These are phyloP conservation scores for Melanargia galathea DNA, from an alignment of 2,888 invertebrate genomes.

Conservation along the genomic window DNA sequence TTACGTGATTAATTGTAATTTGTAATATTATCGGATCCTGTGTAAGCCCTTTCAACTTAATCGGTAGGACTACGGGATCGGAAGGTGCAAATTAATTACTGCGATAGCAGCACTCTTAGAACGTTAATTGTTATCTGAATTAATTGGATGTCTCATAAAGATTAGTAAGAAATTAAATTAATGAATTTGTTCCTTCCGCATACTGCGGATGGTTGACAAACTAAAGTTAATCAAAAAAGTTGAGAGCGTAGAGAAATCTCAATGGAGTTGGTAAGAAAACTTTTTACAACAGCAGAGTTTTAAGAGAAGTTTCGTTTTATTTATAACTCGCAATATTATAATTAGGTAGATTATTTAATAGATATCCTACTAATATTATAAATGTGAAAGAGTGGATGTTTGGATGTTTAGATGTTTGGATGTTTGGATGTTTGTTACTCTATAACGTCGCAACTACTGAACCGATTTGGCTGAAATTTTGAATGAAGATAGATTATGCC, in stretches of 20 bases:
- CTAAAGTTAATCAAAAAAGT: not conserved
- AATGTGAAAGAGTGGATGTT: no score
- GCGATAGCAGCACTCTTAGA: conserved; percentile 48
- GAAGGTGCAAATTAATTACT: conserved; percentile 73
- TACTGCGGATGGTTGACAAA: no score
- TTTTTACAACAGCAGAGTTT: not conserved
- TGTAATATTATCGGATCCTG: conserved; percentile 68
- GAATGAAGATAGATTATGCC: no score
- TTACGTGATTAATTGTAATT: conserved; percentile 62
- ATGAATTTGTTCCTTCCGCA: no score
- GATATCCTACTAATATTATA: no score
- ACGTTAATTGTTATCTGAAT: conserved; percentile 32
- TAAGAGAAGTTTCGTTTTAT: not conserved
- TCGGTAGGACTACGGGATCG: conserved; percentile 47
- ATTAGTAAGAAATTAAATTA: conserved; percentile 2
- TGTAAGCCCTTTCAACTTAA: conserved; percentile 55
- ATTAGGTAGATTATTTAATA: no score
- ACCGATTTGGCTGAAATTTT: no score
- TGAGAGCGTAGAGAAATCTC: not conserved
- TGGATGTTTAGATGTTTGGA: no score
- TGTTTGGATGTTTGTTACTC: no score
- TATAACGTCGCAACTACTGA: no score
- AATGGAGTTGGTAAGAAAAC: not conserved
- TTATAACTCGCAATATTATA: no score
- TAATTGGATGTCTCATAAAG: conserved; percentile 26